phyloP scores from a whole-genome alignment of 2,113 vertebrate species.

The Clinocottus analis region DNA sequence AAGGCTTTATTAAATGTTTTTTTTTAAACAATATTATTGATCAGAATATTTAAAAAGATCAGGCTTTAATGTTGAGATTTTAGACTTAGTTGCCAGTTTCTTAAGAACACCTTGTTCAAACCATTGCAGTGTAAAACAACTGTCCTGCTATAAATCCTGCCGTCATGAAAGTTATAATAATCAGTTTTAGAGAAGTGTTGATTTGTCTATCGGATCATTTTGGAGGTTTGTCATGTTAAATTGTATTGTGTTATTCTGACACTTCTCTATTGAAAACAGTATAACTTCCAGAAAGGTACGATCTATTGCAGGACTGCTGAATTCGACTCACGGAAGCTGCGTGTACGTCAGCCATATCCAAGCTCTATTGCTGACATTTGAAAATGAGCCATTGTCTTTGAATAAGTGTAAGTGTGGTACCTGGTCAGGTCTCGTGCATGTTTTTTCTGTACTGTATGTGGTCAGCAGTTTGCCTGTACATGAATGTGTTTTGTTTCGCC shows the following conservation, averaged over 20 bases:
- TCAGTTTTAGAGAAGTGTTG: background rate
- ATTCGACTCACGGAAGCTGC: background rate
- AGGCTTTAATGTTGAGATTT: too few relatives aligned
- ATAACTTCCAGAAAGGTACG: too few relatives aligned
- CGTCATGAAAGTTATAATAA: background rate
- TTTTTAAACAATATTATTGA: too few relatives aligned
- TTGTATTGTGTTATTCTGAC: background rate
- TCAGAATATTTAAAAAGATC: background rate
- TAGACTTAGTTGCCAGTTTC: too few relatives aligned
- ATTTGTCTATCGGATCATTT: background rate
- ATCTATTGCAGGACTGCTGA: background rate
- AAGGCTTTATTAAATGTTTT: too few relatives aligned
- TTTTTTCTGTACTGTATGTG: background rate
- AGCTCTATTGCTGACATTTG: background rate
- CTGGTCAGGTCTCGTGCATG: background rate
- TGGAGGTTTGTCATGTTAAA: background rate
- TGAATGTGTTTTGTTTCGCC: slow-evolving; percentile 29
- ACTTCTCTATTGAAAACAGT: background rate
- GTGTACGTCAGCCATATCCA: background rate
- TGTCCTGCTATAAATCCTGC: background rate
- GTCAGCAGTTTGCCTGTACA: slow-evolving; percentile 10
- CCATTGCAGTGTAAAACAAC: background rate
- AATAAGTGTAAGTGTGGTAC: background rate
- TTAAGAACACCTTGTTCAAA: background rate
- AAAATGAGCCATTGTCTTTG: background rate